These are phyloP conservation scores for Tricholauxania praeusta DNA, from an alignment of 2,888 invertebrate species.

Conservation along the genomic window DNA sequence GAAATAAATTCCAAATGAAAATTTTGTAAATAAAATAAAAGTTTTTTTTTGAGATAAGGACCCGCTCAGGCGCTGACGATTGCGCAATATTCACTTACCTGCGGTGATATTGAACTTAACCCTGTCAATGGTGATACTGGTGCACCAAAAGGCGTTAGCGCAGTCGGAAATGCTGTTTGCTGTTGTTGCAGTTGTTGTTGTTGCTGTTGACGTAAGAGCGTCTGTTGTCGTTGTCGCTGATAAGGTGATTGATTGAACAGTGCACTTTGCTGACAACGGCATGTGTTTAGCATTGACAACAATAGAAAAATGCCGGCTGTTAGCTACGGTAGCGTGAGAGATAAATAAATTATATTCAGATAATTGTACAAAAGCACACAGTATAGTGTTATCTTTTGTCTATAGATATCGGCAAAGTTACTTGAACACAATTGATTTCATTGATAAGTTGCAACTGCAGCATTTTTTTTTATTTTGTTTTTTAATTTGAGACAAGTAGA, in stretches of 20 bases:
- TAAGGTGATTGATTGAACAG: slow-evolving; percentile 60
- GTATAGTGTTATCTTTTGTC: no score
- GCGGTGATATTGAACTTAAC: slow-evolving; percentile 47
- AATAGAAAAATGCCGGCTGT: slow-evolving; percentile 46
- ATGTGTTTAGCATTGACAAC: slow-evolving; percentile 48
- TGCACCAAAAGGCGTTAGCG: slow-evolving; percentile 47
- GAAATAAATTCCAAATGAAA: background rate
- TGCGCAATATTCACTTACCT: slow-evolving; percentile 47
- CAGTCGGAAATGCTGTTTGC: slow-evolving; percentile 40
- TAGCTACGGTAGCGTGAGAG: slow-evolving; percentile 40
- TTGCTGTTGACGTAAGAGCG: slow-evolving; percentile 52
- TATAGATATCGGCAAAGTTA: no score
- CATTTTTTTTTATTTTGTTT: no score
- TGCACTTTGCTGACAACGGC: slow-evolving; percentile 52
- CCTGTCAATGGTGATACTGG: slow-evolving; percentile 45
- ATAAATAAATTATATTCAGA: slow-evolving; percentile 1
- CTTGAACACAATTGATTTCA: no score
- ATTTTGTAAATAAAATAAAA: background rate
- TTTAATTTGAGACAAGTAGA: no score
- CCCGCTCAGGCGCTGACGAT: background rate
- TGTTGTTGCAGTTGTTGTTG: slow-evolving; percentile 52
- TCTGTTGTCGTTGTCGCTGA: slow-evolving; percentile 55
- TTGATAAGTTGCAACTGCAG: no score
- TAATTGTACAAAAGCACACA: no score
- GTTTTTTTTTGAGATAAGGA: background rate